phyloP scores from a whole-genome alignment of 2,888 invertebrate species.

The Sesia bembeciformis region DNA sequence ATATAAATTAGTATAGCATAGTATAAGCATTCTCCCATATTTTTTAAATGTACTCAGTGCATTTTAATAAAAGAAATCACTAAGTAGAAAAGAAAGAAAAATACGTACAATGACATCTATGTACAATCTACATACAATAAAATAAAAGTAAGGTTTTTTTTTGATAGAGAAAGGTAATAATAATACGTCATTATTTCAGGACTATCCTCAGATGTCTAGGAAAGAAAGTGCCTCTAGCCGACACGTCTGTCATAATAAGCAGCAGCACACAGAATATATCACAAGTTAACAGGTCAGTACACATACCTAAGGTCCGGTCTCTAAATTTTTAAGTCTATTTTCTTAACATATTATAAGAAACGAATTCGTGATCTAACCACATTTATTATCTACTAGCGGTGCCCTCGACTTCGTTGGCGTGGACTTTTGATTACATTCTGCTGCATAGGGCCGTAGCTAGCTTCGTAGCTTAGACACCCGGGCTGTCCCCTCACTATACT shows the following conservation, averaged over 20 bases:
- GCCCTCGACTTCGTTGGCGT: background rate
- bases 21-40: too few species aligned
- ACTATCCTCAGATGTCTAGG: conserved; percentile 84
- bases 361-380: background rate
- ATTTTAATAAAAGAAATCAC: too few species aligned
- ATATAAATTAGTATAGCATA: too few species aligned
- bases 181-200: conserved; percentile 42
- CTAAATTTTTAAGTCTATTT: background rate
- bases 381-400: background rate
- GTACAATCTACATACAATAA: too few species aligned
- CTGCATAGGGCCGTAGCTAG: too few species aligned
- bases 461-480: too few species aligned
- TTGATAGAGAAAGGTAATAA: too few species aligned
- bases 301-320: background rate
- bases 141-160: too few species aligned
- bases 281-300: conserved; percentile 55
- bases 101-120: too few species aligned
- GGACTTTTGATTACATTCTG: background rate
- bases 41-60: too few species aligned
- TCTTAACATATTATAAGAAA: background rate
- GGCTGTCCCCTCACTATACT: too few species aligned
- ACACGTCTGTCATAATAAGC: conserved; percentile 82
- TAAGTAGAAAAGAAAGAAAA: too few species aligned
- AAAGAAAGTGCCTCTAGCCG: conserved; percentile 85
- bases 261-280: conserved; percentile 86